phyloP scores from a whole-genome alignment of 2,888 invertebrate species.

The Aphidius colemani region DNA sequence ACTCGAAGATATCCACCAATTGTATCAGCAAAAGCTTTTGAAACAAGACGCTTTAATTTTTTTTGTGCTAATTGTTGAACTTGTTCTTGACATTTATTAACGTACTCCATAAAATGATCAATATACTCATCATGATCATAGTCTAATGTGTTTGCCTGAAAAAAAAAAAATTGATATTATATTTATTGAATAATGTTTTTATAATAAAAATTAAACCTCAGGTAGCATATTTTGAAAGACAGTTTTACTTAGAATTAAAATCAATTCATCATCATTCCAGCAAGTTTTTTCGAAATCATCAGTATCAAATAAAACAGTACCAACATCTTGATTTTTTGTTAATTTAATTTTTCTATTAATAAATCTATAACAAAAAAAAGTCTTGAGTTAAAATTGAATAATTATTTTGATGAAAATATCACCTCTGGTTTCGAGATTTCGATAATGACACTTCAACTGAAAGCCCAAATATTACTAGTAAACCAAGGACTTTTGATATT shows the following conservation, averaged over 20 bases:
- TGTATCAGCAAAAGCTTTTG: conserved; percentile 61
- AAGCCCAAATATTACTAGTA: conserved; percentile 8
- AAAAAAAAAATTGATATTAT: neutral
- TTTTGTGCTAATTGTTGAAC: conserved; percentile 47
- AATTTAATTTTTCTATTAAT: neutral
- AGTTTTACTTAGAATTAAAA: conserved; percentile 47
- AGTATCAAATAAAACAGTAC: conserved; percentile 52
- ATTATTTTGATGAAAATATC: neutral
- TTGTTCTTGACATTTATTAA: conserved; percentile 49
- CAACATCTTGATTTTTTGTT: conserved; percentile 36
- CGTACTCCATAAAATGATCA: conserved; percentile 50
- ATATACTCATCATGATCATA: conserved; percentile 49
- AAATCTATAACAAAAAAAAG: conserved; percentile 2
- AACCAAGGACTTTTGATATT: conserved; percentile 8
- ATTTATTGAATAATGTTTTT: no score
- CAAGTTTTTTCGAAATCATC: conserved; percentile 45
- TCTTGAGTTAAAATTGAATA: conserved; percentile 10
- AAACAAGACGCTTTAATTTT: conserved; percentile 49
- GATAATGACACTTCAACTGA: conserved; percentile 3
- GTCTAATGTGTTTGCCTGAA: conserved; percentile 44
- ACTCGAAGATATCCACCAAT: conserved; percentile 68
- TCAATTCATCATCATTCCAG: conserved; percentile 51
- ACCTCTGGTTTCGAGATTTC: conserved; percentile 15
- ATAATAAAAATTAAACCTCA: conserved; percentile 42
- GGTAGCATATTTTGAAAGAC: conserved; percentile 54